Conservation (phyloP, 2,888 invertebrate genomes). For the Spilosoma lubricipeda region DNA sequence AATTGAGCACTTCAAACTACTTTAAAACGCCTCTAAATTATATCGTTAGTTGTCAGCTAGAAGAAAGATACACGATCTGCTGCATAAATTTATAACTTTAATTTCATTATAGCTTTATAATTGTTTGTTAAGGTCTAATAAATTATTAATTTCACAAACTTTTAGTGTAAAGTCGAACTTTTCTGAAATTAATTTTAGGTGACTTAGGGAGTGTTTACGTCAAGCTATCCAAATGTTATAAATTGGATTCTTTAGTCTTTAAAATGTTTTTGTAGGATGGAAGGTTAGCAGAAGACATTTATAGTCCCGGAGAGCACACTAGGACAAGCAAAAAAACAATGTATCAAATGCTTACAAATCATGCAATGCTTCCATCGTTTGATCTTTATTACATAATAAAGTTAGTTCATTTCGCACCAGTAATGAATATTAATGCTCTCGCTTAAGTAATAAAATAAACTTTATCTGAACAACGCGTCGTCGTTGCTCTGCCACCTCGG, state of each 20-base stretch:
- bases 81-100: constrained; percentile 14
- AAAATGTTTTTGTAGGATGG: not conserved
- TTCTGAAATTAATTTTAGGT: constrained; percentile 18
- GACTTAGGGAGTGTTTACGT: constrained; percentile 10
- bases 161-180: constrained; percentile 11
- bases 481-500: constrained; percentile 67
- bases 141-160: constrained; percentile 19
- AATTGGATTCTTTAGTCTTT: not conserved
- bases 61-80: constrained; percentile 9
- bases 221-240: not conserved
- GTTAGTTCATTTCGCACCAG: constrained; percentile 81
- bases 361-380: constrained; percentile 65
- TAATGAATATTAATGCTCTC: constrained; percentile 85
- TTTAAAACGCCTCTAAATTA: constrained; percentile 6
- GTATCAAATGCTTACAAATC: constrained; percentile 53
- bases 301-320: not conserved
- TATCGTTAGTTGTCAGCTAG: constrained; percentile 2
- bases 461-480: constrained; percentile 81
- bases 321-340: constrained; percentile 46
- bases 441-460: constrained; percentile 85
- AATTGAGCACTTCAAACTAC: constrained; percentile 11
- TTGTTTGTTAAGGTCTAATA: constrained; percentile 13
- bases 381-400: constrained; percentile 84
- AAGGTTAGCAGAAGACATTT: not conserved
- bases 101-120: constrained; percentile 9